Conservation (phyloP, 1,140 invertebrate species). For the Cydia amplana region DNA sequence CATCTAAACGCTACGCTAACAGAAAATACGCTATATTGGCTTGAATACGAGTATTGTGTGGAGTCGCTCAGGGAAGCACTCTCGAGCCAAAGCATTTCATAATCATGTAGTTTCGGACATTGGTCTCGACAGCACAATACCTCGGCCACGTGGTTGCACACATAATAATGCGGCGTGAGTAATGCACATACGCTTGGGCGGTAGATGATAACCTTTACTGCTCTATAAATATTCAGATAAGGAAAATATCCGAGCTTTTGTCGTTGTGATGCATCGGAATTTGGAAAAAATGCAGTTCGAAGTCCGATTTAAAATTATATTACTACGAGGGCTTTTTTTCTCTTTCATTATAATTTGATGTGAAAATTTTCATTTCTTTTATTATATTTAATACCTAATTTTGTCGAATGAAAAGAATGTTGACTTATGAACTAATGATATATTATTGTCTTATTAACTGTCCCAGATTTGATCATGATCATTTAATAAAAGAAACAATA, state of each 20-base stretch:
- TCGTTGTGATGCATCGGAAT: background rate
- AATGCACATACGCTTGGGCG: background rate
- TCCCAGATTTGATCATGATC: background rate
- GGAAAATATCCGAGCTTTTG: background rate
- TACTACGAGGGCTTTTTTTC: no score
- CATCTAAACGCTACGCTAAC: conserved; percentile 7
- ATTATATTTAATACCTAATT: no score
- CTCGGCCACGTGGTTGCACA: background rate
- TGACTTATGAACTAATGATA: background rate
- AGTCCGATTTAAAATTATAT: no score
- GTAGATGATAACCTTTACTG: background rate
- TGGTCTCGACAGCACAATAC: background rate
- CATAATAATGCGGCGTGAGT: conserved; percentile 6
- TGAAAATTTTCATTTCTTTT: no score
- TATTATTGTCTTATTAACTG: background rate
- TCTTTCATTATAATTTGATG: no score
- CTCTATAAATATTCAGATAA: conserved; percentile 7
- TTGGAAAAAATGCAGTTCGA: background rate
- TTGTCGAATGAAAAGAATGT: background rate
- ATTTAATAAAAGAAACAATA: background rate
- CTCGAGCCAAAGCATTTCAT: background rate
- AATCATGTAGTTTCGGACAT: conserved; percentile 7
- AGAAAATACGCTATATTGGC: background rate
- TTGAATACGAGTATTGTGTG: background rate
- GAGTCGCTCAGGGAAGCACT: background rate